Evolutionary conservation across 2,113 vertebrate species (phyloP), one percentile per base, ranked within the genome.

Genomic region (Alligator sinensis): DNA sequence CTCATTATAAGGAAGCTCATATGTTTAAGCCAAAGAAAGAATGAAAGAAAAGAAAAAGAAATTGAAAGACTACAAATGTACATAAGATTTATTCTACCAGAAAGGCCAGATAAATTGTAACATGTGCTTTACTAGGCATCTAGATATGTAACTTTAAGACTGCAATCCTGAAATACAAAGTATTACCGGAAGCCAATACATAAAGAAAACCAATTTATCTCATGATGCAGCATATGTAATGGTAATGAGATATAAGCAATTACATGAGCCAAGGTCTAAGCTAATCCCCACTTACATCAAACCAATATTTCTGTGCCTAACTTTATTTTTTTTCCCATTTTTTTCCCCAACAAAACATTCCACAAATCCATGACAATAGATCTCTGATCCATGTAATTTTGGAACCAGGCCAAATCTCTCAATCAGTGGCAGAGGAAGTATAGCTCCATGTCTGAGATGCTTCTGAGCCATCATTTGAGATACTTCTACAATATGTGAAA

Each of bases 221-320:
- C 47, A 28, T 75, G 27, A 68, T 58, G 59, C 27, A 66, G 86
- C 64, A 6, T 47, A 80, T 27, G 9, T 18, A 80, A 82, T 62
- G 58, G 89, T 61, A 86, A 81, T 75, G 68, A 92, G 74, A 72
- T 21, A 84, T 87, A 34, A 90, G 82, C 79, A 72, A 81, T 59
- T n/a, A 91, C 77, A 54, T 55, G 61, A 64, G 64, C 9, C 54
- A 90, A 82, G 28, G 27, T 88, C 77, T 94, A 62, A 88, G 85
- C 55, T 77, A 92, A 58, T 90, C 88, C 77, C 82, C 78, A 95
- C 90, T 12, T 91, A 95, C 90, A 88, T 87, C 80, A 89, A 90
- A 90, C 90, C 88, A 95, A 86, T 88, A 30, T 60, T 72, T 74
- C 54, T 91, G 34, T 72, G 30, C 30, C 19, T 72, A 80, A 59